A percentile compares a stretch with the other conserved stretches of the same genome.
Conservation (phyloP, 2,888 invertebrate genomes). For the Habrosyne pyritoides region DNA sequence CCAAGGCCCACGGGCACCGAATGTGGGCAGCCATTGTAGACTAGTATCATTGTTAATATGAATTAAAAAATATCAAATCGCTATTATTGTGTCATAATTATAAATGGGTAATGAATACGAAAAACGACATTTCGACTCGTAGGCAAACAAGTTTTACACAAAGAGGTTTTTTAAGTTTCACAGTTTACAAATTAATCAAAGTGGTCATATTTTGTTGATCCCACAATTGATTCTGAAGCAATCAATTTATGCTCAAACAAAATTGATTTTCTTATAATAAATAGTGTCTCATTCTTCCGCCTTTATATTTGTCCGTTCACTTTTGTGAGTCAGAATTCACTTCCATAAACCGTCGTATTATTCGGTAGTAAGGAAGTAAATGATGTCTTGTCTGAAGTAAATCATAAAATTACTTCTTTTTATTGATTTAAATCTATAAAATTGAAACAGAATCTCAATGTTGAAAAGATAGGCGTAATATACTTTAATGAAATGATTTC, state of each 20-base stretch:
- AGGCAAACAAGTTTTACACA: constrained; percentile 19
- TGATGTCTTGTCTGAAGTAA: background rate
- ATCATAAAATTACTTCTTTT: too few relatives aligned
- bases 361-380: background rate
- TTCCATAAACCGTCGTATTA: background rate
- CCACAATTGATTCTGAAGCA: constrained; percentile 4
- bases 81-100: constrained; percentile 53
- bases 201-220: background rate
- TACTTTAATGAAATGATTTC: too few relatives aligned
- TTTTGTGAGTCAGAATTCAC: background rate
- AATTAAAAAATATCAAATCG: constrained; percentile 57
- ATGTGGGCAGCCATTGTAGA: constrained; percentile 73
- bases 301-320: background rate
- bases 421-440: too few relatives aligned
- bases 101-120: constrained; percentile 32
- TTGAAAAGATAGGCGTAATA: too few relatives aligned
- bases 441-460: background rate
- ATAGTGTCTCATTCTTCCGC: constrained; percentile 1
- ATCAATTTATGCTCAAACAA: background rate
- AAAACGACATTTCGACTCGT: constrained; percentile 16
- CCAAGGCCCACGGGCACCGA: constrained; percentile 58
- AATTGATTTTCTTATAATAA: constrained; percentile 4
- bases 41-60: constrained; percentile 66
- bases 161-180: constrained; percentile 3
- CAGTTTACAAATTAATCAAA: constrained; percentile 6